Conservation (phyloP, 1,140 invertebrate species). For the Atta texana region DNA sequence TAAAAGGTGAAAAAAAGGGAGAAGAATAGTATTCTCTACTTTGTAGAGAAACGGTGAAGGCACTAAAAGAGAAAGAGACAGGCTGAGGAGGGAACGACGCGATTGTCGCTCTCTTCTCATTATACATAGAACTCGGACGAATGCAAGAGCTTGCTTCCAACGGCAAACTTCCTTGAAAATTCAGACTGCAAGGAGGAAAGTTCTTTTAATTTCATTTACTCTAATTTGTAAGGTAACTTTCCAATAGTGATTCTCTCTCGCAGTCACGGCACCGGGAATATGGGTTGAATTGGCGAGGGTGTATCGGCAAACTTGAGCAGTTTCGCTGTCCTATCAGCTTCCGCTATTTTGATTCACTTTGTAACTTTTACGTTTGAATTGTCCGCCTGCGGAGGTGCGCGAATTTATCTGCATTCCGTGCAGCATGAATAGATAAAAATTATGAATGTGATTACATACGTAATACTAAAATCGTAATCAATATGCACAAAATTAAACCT, state of each 20-base stretch:
- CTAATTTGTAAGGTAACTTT: constrained; percentile 84
- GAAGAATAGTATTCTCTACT: background rate
- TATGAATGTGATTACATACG: background rate
- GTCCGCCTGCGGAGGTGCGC: background rate
- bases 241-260: constrained; percentile 80
- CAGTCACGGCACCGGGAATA: constrained; percentile 61
- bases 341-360: constrained; percentile 77
- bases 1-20: constrained; percentile 3
- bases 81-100: constrained; percentile 42
- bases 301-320: constrained; percentile 62
- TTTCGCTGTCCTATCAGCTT: constrained; percentile 64
- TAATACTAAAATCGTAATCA: background rate
- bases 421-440: background rate
- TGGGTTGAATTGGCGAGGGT: constrained; percentile 43
- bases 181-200: constrained; percentile 79
- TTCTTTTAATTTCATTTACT: constrained; percentile 85
- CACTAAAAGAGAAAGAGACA: constrained; percentile 23
- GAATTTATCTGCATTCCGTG: background rate
- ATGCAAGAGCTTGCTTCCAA: constrained; percentile 80
- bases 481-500: background rate
- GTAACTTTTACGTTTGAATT: constrained; percentile 68
- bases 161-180: constrained; percentile 81
- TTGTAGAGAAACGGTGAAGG: constrained; percentile 16
- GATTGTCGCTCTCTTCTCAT: constrained; percentile 78
- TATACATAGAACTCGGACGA: constrained; percentile 80